Evolutionary conservation across 2,113 vertebrate genomes (phyloP).

Genomic region (Pomatorhinus ruficollis): DNA sequence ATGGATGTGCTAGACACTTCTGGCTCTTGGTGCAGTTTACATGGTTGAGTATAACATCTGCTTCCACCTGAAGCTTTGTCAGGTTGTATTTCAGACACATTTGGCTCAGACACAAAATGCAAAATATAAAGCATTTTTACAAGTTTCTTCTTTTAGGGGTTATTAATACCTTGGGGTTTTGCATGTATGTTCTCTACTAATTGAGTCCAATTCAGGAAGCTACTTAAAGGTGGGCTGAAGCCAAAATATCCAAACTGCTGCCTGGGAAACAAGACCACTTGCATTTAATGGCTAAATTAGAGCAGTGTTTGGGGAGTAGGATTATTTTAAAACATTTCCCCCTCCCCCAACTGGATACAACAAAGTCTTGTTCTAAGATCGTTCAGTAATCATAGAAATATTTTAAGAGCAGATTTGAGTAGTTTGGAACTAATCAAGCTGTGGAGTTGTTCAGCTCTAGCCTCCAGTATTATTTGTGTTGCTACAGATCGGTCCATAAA

Average conservation of each 20-base stretch:
- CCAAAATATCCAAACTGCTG: background rate
- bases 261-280: background rate
- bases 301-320: background rate
- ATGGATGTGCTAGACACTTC: background rate
- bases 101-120: background rate
- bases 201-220: background rate
- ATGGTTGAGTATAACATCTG: background rate
- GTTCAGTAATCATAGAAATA: background rate
- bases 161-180: background rate
- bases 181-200: background rate
- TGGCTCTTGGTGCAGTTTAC: background rate
- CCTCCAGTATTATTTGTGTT: background rate
- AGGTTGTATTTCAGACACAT: background rate
- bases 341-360: background rate
- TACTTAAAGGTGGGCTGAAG: background rate
- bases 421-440: background rate
- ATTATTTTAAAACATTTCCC: background rate
- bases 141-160: background rate
- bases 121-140: background rate
- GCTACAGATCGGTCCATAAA: background rate
- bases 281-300: background rate
- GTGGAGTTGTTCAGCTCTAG: background rate
- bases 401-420: constrained; percentile 16
- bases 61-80: background rate
- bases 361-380: background rate